Evolutionary conservation across 2,113 vertebrate genomes (phyloP).

Genomic region (Pomatorhinus ruficollis): DNA sequence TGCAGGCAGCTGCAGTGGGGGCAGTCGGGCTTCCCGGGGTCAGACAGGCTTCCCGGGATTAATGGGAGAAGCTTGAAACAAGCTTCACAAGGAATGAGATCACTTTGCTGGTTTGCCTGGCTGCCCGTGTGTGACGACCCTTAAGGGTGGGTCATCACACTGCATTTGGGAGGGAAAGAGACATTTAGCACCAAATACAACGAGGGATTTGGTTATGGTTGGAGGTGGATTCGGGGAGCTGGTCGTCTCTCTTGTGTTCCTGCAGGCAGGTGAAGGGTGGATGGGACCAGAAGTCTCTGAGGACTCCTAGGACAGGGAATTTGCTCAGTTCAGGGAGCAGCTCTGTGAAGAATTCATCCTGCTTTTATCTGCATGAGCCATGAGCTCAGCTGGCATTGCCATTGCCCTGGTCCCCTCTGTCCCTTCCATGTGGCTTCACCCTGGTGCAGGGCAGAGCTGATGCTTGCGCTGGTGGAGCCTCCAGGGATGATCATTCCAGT

Average conservation of each 20-base stretch:
- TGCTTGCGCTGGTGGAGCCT: accelerated
- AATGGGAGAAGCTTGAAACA: neutral
- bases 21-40: neutral
- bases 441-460: neutral
- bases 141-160: neutral
- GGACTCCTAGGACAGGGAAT: neutral
- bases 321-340: neutral
- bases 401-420: neutral
- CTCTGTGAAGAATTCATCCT: neutral
- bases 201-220: accelerated
- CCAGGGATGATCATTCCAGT: neutral
- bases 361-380: neutral
- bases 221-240: accelerated
- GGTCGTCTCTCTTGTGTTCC: neutral
- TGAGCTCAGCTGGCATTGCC: neutral
- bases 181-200: neutral
- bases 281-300: neutral
- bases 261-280: neutral
- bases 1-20: neutral
- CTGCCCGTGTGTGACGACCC: neutral
- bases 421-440: neutral
- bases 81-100: neutral
- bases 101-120: neutral
- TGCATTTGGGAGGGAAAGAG: neutral
- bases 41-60: neutral